These are phyloP conservation scores for Planococcus citri DNA, from an alignment of 1,140 invertebrate genomes.

Conservation along the genomic window DNA sequence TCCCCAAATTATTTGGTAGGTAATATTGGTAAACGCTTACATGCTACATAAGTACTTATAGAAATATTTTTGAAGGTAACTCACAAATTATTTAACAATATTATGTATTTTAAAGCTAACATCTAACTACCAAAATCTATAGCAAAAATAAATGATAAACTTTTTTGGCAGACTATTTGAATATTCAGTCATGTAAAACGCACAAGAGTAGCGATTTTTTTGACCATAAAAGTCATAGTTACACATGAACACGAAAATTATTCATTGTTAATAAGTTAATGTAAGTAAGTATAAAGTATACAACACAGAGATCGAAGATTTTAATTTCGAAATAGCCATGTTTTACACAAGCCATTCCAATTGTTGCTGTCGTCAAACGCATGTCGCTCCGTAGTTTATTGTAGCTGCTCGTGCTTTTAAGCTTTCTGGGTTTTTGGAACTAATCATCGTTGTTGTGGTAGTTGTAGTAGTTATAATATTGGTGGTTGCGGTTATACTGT, in stretches of 20 bases:
- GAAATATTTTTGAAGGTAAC: neutral
- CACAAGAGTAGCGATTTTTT: neutral
- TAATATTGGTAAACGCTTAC: no score
- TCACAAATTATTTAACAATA: neutral
- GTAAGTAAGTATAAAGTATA: neutral
- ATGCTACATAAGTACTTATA: neutral
- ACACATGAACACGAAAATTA: neutral
- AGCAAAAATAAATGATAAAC: neutral
- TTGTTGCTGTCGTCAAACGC: constrained; percentile 10
- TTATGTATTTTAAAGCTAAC: neutral
- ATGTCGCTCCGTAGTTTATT: constrained; percentile 7
- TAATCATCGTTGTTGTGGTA: neutral
- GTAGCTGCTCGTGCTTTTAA: neutral
- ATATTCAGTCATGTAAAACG: neutral
- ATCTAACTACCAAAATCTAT: neutral
- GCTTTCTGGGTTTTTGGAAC: neutral
- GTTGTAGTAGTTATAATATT: constrained; percentile 9
- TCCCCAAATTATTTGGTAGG: no score
- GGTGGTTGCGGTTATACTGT: neutral
- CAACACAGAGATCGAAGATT: neutral
- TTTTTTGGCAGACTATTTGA: neutral
- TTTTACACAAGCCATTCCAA: constrained; percentile 8
- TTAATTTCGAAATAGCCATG: neutral
- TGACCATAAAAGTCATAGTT: neutral
- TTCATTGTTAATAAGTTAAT: neutral